These are phyloP conservation scores for Anthonomus grandis DNA, from an alignment of 1,140 invertebrate species.

Conservation along the genomic window DNA sequence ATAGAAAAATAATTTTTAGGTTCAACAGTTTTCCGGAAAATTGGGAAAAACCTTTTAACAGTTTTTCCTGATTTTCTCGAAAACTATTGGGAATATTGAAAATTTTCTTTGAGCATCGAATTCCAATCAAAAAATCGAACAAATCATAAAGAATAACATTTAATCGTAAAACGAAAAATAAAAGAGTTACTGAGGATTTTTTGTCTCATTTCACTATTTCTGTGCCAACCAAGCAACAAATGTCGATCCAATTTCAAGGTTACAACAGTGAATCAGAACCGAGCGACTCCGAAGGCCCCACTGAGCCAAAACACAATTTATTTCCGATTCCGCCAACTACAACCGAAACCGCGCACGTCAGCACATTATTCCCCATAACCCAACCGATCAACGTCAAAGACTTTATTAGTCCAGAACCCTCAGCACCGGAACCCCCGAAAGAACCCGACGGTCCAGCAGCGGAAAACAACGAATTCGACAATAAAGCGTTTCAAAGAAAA, in stretches of 20 bases:
- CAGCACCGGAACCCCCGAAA: conserved; percentile 25
- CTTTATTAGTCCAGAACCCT: conserved; percentile 24
- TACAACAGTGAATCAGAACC: conserved; percentile 36
- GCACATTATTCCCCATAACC: conserved; percentile 51
- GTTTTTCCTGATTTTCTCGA: no score
- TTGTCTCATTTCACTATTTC: not conserved
- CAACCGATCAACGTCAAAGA: conserved; percentile 41
- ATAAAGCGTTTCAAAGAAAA: conserved; percentile 47
- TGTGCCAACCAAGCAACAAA: not conserved
- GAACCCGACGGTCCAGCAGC: conserved; percentile 5
- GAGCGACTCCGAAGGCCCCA: conserved; percentile 52
- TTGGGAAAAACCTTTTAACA: no score
- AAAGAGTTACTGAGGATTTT: no score
- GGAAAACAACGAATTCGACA: conserved; percentile 37
- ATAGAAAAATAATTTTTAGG: no score
- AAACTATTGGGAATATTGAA: no score
- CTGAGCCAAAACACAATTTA: not conserved
- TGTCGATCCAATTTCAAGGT: not conserved
- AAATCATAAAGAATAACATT: no score
- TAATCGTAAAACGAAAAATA: no score
- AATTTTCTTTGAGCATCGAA: no score
- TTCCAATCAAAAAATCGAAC: no score
- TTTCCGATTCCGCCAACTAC: conserved; percentile 9
- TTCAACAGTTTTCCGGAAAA: no score
- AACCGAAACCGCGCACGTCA: conserved; percentile 30